A percentile compares a stretch with the other conserved stretches of the same genome.
Conservation (phyloP, 2,888 invertebrate species). For the Nomada lathburiana region DNA sequence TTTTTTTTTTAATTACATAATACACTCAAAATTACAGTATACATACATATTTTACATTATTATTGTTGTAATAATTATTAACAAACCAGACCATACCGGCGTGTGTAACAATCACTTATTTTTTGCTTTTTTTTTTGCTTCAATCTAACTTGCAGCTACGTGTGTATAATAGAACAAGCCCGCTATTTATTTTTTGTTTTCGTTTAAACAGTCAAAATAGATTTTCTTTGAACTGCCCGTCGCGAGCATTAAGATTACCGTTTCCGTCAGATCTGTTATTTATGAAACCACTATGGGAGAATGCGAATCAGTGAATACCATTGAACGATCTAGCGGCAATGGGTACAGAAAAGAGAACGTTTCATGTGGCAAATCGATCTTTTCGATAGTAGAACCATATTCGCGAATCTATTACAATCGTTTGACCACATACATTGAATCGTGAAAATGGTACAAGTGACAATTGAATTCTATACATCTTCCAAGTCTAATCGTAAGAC, state of each 20-base stretch:
- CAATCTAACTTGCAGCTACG: slow-evolving; percentile 62
- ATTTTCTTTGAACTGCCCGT: slow-evolving; percentile 48
- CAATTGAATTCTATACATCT: slow-evolving; percentile 25
- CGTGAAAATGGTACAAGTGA: slow-evolving; percentile 21
- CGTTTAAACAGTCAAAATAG: slow-evolving; percentile 64
- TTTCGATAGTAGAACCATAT: not conserved
- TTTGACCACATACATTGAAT: not conserved
- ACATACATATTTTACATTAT: slow-evolving; percentile 84
- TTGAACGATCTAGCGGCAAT: slow-evolving; percentile 25
- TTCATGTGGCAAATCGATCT: slow-evolving; percentile 20
- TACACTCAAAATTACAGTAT: slow-evolving; percentile 83
- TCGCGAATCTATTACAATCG: not conserved
- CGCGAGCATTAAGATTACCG: slow-evolving; percentile 11
- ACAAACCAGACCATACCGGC: slow-evolving; percentile 81
- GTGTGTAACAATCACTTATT: slow-evolving; percentile 79
- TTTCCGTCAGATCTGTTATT: slow-evolving; percentile 3
- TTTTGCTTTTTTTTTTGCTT: slow-evolving; percentile 19
- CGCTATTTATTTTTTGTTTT: slow-evolving; percentile 37
- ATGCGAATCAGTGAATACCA: slow-evolving; percentile 18
- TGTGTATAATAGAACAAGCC: slow-evolving; percentile 62
- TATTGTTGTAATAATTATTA: slow-evolving; percentile 80
- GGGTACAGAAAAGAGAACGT: slow-evolving; percentile 12
- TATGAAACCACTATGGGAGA: slow-evolving; percentile 26
- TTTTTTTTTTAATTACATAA: slow-evolving; percentile 79
- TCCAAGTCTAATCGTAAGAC: slow-evolving; percentile 8